Base-by-base conservation (phyloP, 2,113 vertebrate species). In the Neopipo cinnamomea region DNA sequence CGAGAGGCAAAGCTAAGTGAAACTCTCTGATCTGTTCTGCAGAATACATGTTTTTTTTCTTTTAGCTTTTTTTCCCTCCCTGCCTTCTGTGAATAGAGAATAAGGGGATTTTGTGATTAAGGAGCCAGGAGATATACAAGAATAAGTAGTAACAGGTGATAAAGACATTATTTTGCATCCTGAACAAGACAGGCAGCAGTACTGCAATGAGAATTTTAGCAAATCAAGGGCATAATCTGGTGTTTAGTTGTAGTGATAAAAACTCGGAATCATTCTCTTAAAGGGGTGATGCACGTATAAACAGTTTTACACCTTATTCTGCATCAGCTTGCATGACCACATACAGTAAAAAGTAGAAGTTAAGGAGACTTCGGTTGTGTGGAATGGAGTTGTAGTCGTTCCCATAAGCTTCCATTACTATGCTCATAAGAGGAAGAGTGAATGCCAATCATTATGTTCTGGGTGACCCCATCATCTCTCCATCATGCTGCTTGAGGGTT, bases 31-130 rank as follows among this genome's bases (percentile, higher is more conserved):
- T 82, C n/a, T 82, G 16, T 50, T 83, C 18, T 62, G 41, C 35
- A 82, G 24, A 65, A 72, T 71, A 42, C 10, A 16, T 39, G 13
- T 2, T 0, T 1, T 31, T 66, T 59, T 77, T 82, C 25, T 66
- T 62, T 24, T 20, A 62, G 41, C 11, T 10, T 27, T 8, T 21
- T 11, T 8, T 11, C 16, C 6, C 0, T 4, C 4, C 5, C 21
- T 6, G 2, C 18, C 12, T 74, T 89, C 27, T 31, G 8, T 42
- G 44, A 56, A 39, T n/a, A 88, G 17, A 14, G 4, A 56, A 18
- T 33, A 35, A 49, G 25, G 16, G n/a, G 7, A 30, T 75, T 84
- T 81, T 81, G 41, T 85, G 47, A 88, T 27, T 72, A 39, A 90
- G 71, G 27, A 16, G 3, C 11, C 33, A 85, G 20, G 35, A 74